Base-by-base conservation (phyloP, 2,888 invertebrate species). In the Athetis lepigone region DNA sequence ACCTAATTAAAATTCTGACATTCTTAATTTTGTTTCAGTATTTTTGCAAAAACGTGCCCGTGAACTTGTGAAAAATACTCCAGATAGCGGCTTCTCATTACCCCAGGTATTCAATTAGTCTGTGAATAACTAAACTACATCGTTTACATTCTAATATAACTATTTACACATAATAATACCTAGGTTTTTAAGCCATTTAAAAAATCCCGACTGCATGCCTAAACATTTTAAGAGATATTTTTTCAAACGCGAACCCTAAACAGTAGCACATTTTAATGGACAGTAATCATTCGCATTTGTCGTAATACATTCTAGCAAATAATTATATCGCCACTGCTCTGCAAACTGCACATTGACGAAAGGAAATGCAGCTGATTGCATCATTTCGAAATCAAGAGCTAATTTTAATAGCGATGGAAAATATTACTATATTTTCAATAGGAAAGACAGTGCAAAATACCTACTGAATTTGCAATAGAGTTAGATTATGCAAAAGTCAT, bases 231-330 rank as follows among this genome's bases (percentile, higher is more conserved):
- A 16, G 4, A 68, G 4, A 19, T 68, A 37, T 39, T n/a, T 18
- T 18, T 36, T 43, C 8, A n/a, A n/a, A n/a, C n/a, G n/a, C 40
- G 79, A 80, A 80, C 84, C 78, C 83, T 79, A 77, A 80, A 77
- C 63, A 58, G 62, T 56, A 51, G 42, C 18, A 56, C 42, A 67
- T 70, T 62, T 62, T 60, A 70, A 70, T 65, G 56, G 23, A 27
- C 72, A 43, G 72, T 71, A 71, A 69, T 69, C 50, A 71, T 51
- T 57, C 61, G 71, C 77, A 71, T 67, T 67, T 52, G 67, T 61
- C 66, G 66, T 67, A 80, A 79, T 77, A 75, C 77, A 72, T 79
- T 71, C 75, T 73, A 68, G 71, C 59, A 72, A 76, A 76, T 81
- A 80, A 85, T 85, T 83, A 71, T 69, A 56, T 56, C 39, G 56